Evolutionary conservation across 1,140 invertebrate species (phyloP).

Genomic region (Odontomachus brunneus): DNA sequence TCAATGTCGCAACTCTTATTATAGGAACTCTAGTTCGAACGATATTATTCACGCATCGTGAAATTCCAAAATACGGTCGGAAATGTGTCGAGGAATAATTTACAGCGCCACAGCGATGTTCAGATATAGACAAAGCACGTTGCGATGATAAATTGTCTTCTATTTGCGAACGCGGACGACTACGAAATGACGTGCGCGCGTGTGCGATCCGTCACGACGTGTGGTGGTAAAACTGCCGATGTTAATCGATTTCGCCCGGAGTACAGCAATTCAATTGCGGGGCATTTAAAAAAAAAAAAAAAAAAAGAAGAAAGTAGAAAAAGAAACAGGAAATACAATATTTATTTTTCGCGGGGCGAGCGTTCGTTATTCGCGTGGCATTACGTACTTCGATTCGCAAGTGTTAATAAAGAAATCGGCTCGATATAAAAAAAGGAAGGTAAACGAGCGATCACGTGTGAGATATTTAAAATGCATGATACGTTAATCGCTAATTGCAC

Average conservation of each 20-base stretch:
- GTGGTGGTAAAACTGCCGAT: not conserved
- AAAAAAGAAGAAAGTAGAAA: too few relatives aligned
- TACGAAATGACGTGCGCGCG: conserved; percentile 1
- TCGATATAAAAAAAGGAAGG: not conserved
- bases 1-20: too few relatives aligned
- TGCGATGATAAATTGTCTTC: conserved; percentile 40
- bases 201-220: not conserved
- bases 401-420: not conserved
- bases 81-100: conserved; percentile 37
- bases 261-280: not conserved
- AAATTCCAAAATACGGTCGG: conserved; percentile 28
- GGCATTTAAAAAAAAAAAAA: not conserved
- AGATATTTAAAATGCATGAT: conserved; percentile 11
- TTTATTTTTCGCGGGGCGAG: not conserved
- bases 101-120: conserved; percentile 27
- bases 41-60: too few relatives aligned
- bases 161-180: conserved; percentile 3
- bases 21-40: too few relatives aligned
- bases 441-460: too few relatives aligned
- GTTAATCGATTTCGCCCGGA: conserved; percentile 2
- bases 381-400: not conserved
- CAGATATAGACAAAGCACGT: conserved; percentile 47
- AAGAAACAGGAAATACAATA: not conserved
- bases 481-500: not conserved
- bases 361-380: not conserved